A percentile compares a stretch with the other conserved stretches of the same genome.
Evolutionary conservation across 2,888 invertebrate genomes (phyloP).

Genomic region (Ophioninae sp.): DNA sequence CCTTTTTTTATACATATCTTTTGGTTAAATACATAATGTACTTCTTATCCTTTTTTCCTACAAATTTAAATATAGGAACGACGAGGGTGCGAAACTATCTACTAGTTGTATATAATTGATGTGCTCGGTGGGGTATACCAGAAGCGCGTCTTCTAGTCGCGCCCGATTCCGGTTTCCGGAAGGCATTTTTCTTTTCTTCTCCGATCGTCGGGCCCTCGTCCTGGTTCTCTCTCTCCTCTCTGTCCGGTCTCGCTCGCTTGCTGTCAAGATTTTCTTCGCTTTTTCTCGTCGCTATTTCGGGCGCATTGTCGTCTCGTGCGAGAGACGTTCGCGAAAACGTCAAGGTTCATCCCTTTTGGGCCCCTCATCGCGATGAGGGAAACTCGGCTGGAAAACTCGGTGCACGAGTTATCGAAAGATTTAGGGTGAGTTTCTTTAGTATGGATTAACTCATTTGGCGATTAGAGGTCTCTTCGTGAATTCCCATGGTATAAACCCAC

Average conservation of each 20-base stretch:
- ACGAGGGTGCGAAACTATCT: conserved; percentile 43
- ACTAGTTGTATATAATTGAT: conserved; percentile 47
- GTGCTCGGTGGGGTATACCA: conserved; percentile 50
- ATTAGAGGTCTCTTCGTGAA: conserved; percentile 56
- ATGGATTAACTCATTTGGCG: conserved; percentile 60
- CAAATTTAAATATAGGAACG: conserved; percentile 5
- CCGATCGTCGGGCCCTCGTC: conserved; percentile 50
- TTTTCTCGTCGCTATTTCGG: conserved; percentile 53
- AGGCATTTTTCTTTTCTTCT: conserved; percentile 67
- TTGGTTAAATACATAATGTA: neutral
- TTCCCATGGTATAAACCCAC: conserved; percentile 51
- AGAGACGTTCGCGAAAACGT: conserved; percentile 45
- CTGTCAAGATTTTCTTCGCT: conserved; percentile 21
- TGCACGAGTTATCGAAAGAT: conserved; percentile 67
- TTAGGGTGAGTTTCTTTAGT: conserved; percentile 75
- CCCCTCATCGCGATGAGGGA: conserved; percentile 66
- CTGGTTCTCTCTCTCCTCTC: conserved; percentile 54
- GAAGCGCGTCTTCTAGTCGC: conserved; percentile 75
- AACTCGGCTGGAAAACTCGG: conserved; percentile 64
- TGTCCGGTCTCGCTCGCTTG: conserved; percentile 13
- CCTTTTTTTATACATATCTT: neutral
- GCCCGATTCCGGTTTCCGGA: conserved; percentile 78
- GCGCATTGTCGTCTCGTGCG: conserved; percentile 49
- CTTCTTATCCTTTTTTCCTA: neutral
- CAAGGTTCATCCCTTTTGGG: conserved; percentile 37